Base-by-base conservation (phyloP, 1,140 invertebrate species). In the Helicoverpa zea region DNA sequence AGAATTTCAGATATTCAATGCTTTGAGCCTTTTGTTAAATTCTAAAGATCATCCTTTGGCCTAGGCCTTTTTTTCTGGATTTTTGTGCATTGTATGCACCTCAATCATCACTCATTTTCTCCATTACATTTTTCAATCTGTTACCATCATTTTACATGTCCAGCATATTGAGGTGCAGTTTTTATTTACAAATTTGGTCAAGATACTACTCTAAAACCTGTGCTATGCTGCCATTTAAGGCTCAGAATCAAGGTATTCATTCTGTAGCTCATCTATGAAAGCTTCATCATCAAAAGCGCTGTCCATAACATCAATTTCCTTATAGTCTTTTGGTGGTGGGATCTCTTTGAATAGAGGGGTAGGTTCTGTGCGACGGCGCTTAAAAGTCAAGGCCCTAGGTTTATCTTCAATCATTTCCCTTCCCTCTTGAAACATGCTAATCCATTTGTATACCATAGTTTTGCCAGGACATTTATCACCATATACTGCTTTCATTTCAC, bases 371-470 rank as follows among this genome's bases (percentile, higher is more conserved):
- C 64, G 43, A 11, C 64, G 35, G 0, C 64, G 43, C 49, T 68
- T 68, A 5, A 49, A 16, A 16, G 7, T 68, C 11, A 68, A 18
- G 18, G 68, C 49, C 14, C 72, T 54, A 47, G 72, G 74, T 68
- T 81, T 30, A n/a, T 81, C 82, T 85, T 80, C 73, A 82, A 80
- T 47, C 12, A 73, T 82, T 11, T 81, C 75, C 54, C 82, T 82
- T 11, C 83, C 74, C 12, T 51, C 10, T 78, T 83, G 83, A 23
- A 82, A 86, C 16, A 82, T 56, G 7, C 61, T 18, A 66, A 58
- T 29, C 72, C 78, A 86, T 75, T 83, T 86, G 54, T 82, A 82
- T 54, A 81, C 52, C 74, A 82, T 86, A 9, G 81, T 82, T 82
- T 80, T 83, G 1, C 70, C 51, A 58, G 81, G 83, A 23, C 64